Base-by-base conservation (phyloP, 2,888 invertebrate species). In the Drosophila atripex region DNA sequence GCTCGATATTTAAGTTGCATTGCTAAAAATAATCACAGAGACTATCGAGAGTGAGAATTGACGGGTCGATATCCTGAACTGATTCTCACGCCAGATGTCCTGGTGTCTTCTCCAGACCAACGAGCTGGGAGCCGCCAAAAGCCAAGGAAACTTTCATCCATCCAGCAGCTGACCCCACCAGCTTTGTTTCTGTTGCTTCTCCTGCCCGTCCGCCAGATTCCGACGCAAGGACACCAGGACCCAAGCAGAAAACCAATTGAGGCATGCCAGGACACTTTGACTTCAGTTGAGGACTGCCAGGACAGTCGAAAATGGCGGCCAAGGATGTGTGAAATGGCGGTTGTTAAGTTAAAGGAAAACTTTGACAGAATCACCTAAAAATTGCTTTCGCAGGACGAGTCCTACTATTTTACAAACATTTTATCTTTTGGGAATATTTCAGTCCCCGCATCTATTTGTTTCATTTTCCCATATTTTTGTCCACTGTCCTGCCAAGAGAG, bases 261-360 rank as follows among this genome's bases (percentile, higher is more conserved):
- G 65, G 69, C 65, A 50, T 69, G 69, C 53, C 63, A 51, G 69
- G 55, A 79, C 77, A 78, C 76, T 82, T 71, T 69, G 79, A 75
- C 78, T 76, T 74, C 68, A 59, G 63, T 68, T 50, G 21, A 0
- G 28, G 28, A 9, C 28, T 28, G 28, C 28, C 28, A 9, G 28
- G 28, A 28, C 28, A 28, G 28, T 28, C 28, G 28, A 28, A 28
- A 28, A 28, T 28, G 28, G 28, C 9, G 28, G 28, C 28, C 28
- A 28, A 28, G 28, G 28, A 28, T 35, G 35, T 35, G 35, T 35
- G 16, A 47, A 49, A 21, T 52, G 21, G 52, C 25, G 12, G 45
- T n/a, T 21, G 16, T 8, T 28, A 25, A 2, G 5, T 14, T n/a
- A 30, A 18, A 4, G 2, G 3, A 11, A n/a, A 52, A 35, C 3